Evolutionary conservation across 1,140 invertebrate species (phyloP), one percentile per base, ranked within the genome.

Genomic region (Drosophila tristis): DNA sequence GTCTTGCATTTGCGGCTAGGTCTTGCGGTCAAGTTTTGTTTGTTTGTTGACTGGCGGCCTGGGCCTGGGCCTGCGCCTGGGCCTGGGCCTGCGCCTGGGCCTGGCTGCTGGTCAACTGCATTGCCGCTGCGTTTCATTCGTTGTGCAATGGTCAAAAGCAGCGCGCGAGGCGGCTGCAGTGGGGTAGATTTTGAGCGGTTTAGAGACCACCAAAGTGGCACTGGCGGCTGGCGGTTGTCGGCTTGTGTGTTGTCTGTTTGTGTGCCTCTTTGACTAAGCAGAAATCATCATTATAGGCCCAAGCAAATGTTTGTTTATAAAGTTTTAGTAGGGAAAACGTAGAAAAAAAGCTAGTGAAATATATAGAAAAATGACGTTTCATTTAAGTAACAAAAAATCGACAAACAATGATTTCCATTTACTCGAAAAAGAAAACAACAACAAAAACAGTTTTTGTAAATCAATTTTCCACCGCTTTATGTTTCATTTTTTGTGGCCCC

Each of bases 131-230:
- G 31, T 5, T 4, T 35, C 31, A 35, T 3, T 35, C 63, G 73
- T 75, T 75, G 66, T 74, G 72, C 72, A 74, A 74, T 54, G 67
- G 65, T 70, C 64, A 58, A 39, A 11, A 26, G 20, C 20, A 11
- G 35, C 25, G 13, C 16, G 66, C 29, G 31, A 3, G 44, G 31
- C 23, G 43, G 31, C 13, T 45, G 55, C 2, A 1, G 1, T 1
- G 20, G 20, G 20, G 20, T 20, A 20, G 20, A 20, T 20, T 20
- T 20, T 20, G 20, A 20, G 20, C 20, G 15, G 47, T 2, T 23
- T 42, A 35, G 39, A 15, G 55, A 75, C 72, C 72, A 75, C 72
- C 72, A 67, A 55, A 75, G 72, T 56, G 72, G 62, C 72, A 45
- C 44, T 53, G 51, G 39, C 16, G 48, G 66, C 20, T 70, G 67